These are phyloP conservation scores for Myotis davidii DNA, from an alignment of 2,113 vertebrate genomes.

Conservation along the genomic window DNA sequence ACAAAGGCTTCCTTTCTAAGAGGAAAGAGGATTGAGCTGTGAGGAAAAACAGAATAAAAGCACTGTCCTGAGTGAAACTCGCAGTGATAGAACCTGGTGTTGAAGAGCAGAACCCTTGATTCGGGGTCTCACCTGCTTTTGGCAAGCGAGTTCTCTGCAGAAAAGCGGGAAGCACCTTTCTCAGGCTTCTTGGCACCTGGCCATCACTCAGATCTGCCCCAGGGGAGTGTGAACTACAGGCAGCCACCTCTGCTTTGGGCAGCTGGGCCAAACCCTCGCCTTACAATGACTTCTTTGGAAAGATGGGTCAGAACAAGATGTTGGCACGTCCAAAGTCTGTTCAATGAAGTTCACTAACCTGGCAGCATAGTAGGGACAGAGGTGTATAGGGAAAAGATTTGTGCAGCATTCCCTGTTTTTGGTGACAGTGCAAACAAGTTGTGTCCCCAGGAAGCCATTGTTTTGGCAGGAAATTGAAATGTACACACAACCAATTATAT, in stretches of 20 bases:
- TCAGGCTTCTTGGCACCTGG: not conserved
- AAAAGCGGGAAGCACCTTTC: not conserved
- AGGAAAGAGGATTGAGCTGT: constrained; percentile 16
- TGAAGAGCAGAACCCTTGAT: not conserved
- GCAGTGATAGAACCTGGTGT: not conserved
- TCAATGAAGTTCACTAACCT: not conserved
- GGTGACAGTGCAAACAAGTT: not conserved
- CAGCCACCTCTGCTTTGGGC: not conserved
- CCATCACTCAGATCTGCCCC: not conserved
- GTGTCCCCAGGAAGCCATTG: not conserved
- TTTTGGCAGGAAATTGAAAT: not conserved
- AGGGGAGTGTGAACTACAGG: not conserved
- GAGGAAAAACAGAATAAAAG: not conserved
- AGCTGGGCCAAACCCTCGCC: not conserved
- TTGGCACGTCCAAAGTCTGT: not conserved
- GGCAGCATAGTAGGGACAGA: not conserved
- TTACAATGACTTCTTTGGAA: not conserved
- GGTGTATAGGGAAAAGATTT: not conserved
- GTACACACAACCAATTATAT: not conserved
- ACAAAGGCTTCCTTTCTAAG: constrained; percentile 61
- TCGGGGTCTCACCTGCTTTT: not conserved
- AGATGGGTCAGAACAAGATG: not conserved
- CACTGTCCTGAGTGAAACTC: not conserved
- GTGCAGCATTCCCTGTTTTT: not conserved
- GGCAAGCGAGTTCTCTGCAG: not conserved